Conservation (phyloP, 2,113 vertebrate species). For the Apteryx mantelli region DNA sequence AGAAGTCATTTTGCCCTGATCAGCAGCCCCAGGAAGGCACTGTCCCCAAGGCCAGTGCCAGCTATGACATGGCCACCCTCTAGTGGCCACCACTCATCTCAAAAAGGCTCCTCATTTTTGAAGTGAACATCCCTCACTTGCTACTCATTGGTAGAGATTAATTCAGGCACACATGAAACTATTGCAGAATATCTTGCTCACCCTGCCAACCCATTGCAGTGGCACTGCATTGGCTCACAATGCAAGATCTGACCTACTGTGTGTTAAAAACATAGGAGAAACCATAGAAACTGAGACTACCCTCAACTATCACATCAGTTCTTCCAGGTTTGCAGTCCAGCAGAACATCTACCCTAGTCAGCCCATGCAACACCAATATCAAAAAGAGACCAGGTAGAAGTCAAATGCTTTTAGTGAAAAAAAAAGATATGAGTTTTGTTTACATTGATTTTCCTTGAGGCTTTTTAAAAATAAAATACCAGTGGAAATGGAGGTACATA, state of each 20-base stretch:
- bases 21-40: neutral
- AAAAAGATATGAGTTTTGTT: neutral
- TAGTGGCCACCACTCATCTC: slow-evolving; percentile 32
- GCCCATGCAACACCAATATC: neutral
- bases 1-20: neutral
- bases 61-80: slow-evolving; percentile 31
- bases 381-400: neutral
- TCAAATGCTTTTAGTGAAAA: neutral
- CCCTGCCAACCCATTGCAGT: neutral
- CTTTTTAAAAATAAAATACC: neutral
- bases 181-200: neutral
- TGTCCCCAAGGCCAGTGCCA: neutral
- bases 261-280: neutral
- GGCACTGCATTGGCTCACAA: neutral
- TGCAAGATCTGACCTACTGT: neutral
- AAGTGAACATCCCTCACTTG: fast-evolving
- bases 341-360: neutral
- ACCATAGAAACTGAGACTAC: neutral
- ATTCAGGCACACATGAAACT: neutral
- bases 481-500: neutral
- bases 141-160: neutral
- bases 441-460: neutral
- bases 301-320: neutral
- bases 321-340: neutral
- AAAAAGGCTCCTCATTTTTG: neutral